Evolutionary conservation across 2,797 vertebrate species (phyloP).

Genomic region (Argentina silus): DNA sequence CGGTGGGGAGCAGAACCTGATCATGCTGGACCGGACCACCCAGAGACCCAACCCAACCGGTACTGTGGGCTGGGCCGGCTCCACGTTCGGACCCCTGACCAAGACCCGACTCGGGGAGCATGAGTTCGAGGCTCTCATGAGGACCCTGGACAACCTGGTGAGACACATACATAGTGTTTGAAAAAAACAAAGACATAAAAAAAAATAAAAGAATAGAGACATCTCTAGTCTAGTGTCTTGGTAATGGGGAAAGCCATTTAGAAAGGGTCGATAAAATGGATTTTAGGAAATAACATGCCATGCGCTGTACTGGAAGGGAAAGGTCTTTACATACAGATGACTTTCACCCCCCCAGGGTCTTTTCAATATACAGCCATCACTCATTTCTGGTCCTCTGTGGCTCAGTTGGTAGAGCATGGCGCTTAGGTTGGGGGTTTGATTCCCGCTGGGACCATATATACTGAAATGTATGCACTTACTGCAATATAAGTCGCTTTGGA

Average conservation of each 20-base stretch:
- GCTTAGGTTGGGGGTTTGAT: no score
- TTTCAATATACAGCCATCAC: not conserved
- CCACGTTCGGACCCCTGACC: conserved; percentile 93
- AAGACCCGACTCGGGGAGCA: conserved; percentile 94
- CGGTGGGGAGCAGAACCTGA: conserved; percentile 88
- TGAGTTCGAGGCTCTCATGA: conserved; percentile 97
- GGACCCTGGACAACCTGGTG: conserved; percentile 96
- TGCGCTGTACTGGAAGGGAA: not conserved
- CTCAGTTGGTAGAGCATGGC: no score
- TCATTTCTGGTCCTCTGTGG: no score
- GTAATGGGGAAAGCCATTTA: not conserved
- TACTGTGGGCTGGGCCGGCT: conserved; percentile 91
- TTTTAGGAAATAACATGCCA: not conserved
- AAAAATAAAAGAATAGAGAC: no score
- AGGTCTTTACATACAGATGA: not conserved
- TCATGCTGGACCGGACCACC: conserved; percentile 85
- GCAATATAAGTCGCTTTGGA: no score
- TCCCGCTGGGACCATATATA: no score
- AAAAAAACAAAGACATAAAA: not conserved
- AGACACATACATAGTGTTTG: conserved; percentile 34
- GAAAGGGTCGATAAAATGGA: not conserved
- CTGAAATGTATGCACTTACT: no score
- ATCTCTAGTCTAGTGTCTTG: no score
- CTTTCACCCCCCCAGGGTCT: not conserved
- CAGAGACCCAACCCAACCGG: conserved; percentile 84